Conservation (phyloP, 1,140 invertebrate genomes). For the Heliconius hermathena region DNA sequence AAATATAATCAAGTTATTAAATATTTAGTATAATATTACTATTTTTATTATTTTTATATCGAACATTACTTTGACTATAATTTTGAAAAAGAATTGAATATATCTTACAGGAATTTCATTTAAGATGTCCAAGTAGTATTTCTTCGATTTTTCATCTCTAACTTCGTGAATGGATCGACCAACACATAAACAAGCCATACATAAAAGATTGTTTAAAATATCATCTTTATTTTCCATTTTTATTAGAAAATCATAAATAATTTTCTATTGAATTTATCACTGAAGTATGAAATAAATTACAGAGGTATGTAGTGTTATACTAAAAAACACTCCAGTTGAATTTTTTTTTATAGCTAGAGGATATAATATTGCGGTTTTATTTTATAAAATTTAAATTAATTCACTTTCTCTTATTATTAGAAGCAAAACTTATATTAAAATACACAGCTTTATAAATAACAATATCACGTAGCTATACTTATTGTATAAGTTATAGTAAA, state of each 20-base stretch:
- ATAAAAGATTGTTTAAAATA: conserved; percentile 50
- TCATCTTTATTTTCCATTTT: conserved; percentile 58
- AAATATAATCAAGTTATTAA: too few relatives aligned
- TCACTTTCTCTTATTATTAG: conserved; percentile 8
- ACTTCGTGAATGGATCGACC: conserved; percentile 51
- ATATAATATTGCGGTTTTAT: neutral
- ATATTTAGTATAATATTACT: neutral
- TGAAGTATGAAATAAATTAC: neutral
- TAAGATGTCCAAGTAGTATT: conserved; percentile 59
- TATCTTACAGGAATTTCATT: conserved; percentile 66
- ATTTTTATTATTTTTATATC: neutral
- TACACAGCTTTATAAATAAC: neutral
- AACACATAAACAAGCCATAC: conserved; percentile 65
- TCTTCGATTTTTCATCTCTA: conserved; percentile 50
- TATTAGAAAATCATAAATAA: neutral
- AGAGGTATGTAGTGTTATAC: neutral
- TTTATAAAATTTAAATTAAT: neutral
- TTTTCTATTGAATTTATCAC: neutral
- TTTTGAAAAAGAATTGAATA: neutral
- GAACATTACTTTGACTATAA: too few relatives aligned
- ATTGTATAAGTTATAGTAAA: neutral
- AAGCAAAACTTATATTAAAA: neutral
- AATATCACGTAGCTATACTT: neutral
- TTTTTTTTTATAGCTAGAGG: neutral
- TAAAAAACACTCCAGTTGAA: neutral